These are phyloP conservation scores for Caenorhabditis sp. DNA, from an alignment of 2,888 invertebrate species.

Conservation along the genomic window DNA sequence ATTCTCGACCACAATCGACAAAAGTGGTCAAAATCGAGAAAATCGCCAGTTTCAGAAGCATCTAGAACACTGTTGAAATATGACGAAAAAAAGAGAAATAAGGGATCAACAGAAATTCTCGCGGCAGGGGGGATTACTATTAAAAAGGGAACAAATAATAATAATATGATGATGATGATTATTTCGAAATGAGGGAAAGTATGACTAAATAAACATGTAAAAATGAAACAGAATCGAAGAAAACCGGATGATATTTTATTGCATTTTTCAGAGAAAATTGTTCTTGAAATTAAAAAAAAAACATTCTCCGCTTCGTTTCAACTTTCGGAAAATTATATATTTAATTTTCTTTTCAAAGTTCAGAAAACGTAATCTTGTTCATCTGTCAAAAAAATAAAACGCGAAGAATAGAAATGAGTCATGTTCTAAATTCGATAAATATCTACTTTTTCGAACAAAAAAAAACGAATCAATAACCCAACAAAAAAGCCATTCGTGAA, in stretches of 20 bases:
- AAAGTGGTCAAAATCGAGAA: not conserved
- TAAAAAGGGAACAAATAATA: not conserved
- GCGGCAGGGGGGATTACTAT: not conserved
- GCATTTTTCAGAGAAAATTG: too few species aligned
- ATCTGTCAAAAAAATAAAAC: too few species aligned
- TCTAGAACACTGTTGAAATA: not conserved
- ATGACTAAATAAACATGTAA: not conserved
- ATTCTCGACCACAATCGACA: slow-evolving; percentile 44
- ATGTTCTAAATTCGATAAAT: not conserved
- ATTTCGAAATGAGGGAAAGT: not conserved
- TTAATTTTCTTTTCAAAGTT: too few species aligned
- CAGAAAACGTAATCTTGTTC: too few species aligned
- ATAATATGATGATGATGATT: too few species aligned
- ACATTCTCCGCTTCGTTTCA: too few species aligned
- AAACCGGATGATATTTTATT: not conserved
- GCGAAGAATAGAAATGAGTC: not conserved
- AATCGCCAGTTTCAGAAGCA: not conserved
- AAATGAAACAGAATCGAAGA: not conserved
- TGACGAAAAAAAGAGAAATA: not conserved
- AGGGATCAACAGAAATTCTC: too few species aligned
- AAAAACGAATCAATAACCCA: not conserved
- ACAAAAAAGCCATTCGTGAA: not conserved
- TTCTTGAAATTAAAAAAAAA: too few species aligned
- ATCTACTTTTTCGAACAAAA: not conserved
- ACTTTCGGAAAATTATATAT: too few species aligned